Evolutionary conservation across 1,140 invertebrate species (phyloP).

Genomic region (Drosophila arizonae): DNA sequence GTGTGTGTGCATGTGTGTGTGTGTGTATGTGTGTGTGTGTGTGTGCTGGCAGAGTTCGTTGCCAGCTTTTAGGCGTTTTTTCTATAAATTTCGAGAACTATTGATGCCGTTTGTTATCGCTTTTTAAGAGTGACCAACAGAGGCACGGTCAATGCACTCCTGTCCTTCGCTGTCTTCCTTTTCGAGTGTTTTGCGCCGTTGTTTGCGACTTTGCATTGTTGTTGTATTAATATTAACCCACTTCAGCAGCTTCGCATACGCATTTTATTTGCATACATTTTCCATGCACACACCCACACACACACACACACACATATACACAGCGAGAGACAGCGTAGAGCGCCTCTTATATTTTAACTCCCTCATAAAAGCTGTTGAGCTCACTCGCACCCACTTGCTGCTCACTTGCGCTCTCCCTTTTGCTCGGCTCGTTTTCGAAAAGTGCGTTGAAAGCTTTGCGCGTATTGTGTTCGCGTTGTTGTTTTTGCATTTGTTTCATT

Average conservation of each 20-base stretch:
- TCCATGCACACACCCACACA: conserved; percentile 22
- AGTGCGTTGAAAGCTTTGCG: conserved; percentile 68
- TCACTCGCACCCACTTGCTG: conserved; percentile 23
- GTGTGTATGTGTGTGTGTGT: not conserved
- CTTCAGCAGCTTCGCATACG: conserved; percentile 74
- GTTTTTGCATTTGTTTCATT: conserved; percentile 52
- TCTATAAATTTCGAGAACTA: conserved; percentile 33
- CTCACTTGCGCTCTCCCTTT: conserved; percentile 8
- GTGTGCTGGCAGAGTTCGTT: conserved; percentile 37
- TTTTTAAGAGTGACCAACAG: conserved; percentile 14
- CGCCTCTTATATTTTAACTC: conserved; percentile 16
- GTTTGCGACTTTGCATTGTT: conserved; percentile 35
- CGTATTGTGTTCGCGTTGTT: conserved; percentile 2
- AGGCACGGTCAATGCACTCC: conserved; percentile 38
- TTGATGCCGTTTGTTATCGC: conserved; percentile 9
- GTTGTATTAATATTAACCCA: conserved; percentile 79
- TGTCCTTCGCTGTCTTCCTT: conserved; percentile 73
- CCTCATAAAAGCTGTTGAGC: conserved; percentile 18
- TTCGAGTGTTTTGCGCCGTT: conserved; percentile 47
- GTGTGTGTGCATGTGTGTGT: not conserved
- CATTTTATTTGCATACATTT: conserved; percentile 81
- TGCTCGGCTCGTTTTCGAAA: conserved; percentile 26
- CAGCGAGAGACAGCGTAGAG: not conserved
- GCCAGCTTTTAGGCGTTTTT: conserved; percentile 54
- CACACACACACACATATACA: conserved; percentile 5